Evolutionary conservation across 2,113 vertebrate species (phyloP).

Genomic region (Phalacrocorax aristotelis): DNA sequence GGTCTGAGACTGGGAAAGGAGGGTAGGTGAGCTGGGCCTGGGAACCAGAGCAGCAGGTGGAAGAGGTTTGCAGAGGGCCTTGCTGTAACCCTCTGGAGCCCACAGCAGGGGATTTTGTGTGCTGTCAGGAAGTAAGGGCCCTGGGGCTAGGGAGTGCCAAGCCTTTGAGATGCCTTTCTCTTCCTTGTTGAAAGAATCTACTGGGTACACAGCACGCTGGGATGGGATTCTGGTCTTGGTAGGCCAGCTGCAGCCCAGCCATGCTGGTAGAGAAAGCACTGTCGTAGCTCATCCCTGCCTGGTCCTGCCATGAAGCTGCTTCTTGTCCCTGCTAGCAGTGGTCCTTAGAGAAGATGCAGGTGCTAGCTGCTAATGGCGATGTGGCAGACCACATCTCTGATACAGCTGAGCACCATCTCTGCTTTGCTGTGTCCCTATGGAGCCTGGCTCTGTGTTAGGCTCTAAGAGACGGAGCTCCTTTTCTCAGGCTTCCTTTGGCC

Average conservation of each 20-base stretch:
- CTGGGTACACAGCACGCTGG: not conserved
- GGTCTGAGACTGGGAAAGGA: not conserved
- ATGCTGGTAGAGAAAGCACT: not conserved
- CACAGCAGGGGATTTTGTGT: not conserved
- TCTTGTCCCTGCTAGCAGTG: not conserved
- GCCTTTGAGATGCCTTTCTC: not conserved
- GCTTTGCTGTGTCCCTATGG: not conserved
- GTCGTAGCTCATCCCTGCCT: not conserved
- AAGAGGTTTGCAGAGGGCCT: not conserved
- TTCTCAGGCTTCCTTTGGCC: not conserved
- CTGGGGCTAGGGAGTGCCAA: not conserved
- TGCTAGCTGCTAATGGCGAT: not conserved
- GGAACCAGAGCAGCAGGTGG: not conserved
- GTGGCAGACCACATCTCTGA: not conserved
- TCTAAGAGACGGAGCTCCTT: not conserved
- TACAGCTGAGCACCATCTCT: rapidly evolving
- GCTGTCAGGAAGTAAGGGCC: not conserved
- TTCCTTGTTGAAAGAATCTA: not conserved
- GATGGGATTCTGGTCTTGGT: not conserved
- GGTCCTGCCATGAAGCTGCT: not conserved
- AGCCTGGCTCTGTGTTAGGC: not conserved
- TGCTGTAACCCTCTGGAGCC: not conserved
- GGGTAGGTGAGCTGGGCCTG: not conserved
- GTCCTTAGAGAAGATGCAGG: not conserved
- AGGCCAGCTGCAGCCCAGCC: not conserved